phyloP scores from a whole-genome alignment of 2,888 invertebrate genomes.

The Ormyrus nitidulus region DNA sequence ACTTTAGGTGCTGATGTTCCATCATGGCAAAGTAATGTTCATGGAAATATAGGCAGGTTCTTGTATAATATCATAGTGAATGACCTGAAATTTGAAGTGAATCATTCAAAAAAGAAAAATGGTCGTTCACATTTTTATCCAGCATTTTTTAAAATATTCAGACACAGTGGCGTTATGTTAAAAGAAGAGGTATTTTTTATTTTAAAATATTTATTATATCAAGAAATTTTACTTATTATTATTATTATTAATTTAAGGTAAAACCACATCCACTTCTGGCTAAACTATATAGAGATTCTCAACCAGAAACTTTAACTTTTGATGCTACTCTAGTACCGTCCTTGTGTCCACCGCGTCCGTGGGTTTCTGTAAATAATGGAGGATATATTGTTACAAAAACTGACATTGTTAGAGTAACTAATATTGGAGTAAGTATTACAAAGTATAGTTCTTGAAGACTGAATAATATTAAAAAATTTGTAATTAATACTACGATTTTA shows the following conservation, averaged over 20 bases:
- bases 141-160: constrained; percentile 87
- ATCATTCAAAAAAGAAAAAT: constrained; percentile 75
- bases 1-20: constrained; percentile 78
- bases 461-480: neutral
- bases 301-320: constrained; percentile 83
- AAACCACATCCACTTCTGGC: constrained; percentile 90
- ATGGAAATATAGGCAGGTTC: constrained; percentile 86
- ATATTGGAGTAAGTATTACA: constrained; percentile 63
- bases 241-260: constrained; percentile 67
- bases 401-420: constrained; percentile 78
- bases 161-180: constrained; percentile 80
- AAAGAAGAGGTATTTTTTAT: constrained; percentile 80
- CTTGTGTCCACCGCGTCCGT: constrained; percentile 90
- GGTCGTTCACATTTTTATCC: constrained; percentile 80
- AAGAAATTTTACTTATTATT: neutral
- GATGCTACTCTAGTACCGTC: constrained; percentile 85
- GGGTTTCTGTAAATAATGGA: constrained; percentile 83
- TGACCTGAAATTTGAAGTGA: constrained; percentile 89
- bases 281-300: constrained; percentile 83
- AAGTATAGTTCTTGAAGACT: neutral
- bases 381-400: constrained; percentile 86
- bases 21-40: constrained; percentile 82
- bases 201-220: neutral
- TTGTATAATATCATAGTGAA: constrained; percentile 91
- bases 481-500: no score